Conservation (phyloP, 53 echinoderm and acorn worm genomes). For the Holothuria leucospilota region DNA sequence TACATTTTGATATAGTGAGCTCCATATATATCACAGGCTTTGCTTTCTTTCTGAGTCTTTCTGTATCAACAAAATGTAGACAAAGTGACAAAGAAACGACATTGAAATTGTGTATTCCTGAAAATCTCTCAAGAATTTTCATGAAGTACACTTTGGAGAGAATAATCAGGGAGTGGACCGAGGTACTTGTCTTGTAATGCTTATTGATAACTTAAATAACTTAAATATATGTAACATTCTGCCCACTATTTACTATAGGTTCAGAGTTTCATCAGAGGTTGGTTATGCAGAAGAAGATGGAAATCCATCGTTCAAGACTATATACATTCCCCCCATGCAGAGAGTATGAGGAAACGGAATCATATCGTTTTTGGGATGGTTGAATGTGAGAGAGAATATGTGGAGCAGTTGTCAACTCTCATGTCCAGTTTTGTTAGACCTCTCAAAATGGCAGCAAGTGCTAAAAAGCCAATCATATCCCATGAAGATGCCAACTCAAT, state of each 20-base stretch:
- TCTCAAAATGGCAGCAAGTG: conserved; percentile 99
- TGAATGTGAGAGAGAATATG: conserved; percentile 99
- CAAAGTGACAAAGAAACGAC: too few relatives aligned
- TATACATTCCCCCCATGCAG: conserved; percentile 97
- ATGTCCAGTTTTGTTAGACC: conserved; percentile 96
- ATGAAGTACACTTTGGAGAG: too few relatives aligned
- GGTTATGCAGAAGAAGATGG: conserved; percentile 95
- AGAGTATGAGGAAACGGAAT: conserved; percentile 99
- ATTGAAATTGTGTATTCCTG: too few relatives aligned
- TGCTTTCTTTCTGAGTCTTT: too few relatives aligned
- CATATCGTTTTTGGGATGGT: conserved; percentile 99
- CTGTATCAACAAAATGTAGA: too few relatives aligned
- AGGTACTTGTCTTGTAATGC: too few relatives aligned
- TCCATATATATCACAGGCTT: too few relatives aligned
- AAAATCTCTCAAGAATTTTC: too few relatives aligned
- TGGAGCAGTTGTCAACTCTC: conserved; percentile 96
- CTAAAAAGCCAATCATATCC: conserved; percentile 96
- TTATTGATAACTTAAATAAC: too few relatives aligned
- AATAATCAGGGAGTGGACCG: too few relatives aligned
- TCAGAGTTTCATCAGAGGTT: conserved; percentile 97
- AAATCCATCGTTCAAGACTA: conserved; percentile 99
- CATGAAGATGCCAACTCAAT: conserved; percentile 99
- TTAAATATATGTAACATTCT: too few relatives aligned
- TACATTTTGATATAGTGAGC: too few relatives aligned
- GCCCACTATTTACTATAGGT: conserved; percentile 60